Conservation (phyloP, 2,888 invertebrate species). For the Limulus polyphemus region DNA sequence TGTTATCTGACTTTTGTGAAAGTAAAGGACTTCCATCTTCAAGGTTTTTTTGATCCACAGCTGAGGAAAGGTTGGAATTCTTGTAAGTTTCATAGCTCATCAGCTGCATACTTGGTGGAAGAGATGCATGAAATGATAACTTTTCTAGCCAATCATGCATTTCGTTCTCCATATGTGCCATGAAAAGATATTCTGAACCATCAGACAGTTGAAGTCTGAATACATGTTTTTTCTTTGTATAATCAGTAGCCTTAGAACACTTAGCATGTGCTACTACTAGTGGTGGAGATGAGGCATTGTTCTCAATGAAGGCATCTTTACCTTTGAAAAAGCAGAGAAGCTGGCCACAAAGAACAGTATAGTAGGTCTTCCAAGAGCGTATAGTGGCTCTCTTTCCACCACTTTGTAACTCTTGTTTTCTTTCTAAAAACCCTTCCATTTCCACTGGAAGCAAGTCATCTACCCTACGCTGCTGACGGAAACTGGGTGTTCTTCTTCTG, state of each 20-base stretch:
- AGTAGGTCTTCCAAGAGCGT: conserved; percentile 87
- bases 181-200: conserved; percentile 84
- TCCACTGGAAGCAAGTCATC: conserved; percentile 66
- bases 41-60: not conserved
- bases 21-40: not conserved
- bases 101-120: conserved; percentile 78
- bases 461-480: conserved; percentile 25
- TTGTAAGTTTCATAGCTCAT: conserved; percentile 54
- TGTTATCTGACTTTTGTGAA: not conserved
- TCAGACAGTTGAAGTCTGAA: conserved; percentile 77
- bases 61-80: conserved; percentile 3
- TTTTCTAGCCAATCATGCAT: conserved; percentile 85
- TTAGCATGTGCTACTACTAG: conserved; percentile 58
- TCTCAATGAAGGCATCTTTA: conserved; percentile 72
- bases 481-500: conserved; percentile 54
- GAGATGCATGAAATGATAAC: conserved; percentile 78
- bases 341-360: conserved; percentile 92
- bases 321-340: conserved; percentile 95
- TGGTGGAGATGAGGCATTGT: conserved; percentile 76
- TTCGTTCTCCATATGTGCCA: conserved; percentile 55
- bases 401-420: conserved; percentile 85
- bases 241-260: conserved; percentile 79
- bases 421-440: conserved; percentile 76
- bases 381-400: conserved; percentile 91
- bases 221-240: conserved; percentile 87